phyloP scores from a whole-genome alignment of 2,797 vertebrate species.

The Cygnus olor region DNA sequence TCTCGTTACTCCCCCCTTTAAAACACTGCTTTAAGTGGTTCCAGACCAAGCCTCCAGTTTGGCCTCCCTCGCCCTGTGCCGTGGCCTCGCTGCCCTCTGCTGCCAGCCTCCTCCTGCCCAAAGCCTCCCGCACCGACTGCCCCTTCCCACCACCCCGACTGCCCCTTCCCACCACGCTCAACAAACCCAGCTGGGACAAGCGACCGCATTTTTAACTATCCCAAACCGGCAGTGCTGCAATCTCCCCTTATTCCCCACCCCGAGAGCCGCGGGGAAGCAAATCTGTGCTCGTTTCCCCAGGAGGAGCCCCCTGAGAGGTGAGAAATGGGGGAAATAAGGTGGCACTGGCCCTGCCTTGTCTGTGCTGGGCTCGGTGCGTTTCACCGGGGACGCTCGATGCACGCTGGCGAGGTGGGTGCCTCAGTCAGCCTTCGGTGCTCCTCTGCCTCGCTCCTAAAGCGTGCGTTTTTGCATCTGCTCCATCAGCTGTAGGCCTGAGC shows the following conservation, averaged over 20 bases:
- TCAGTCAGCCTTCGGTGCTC: background rate
- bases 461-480: too few species aligned
- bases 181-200: background rate
- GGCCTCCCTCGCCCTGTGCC: background rate
- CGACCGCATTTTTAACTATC: background rate
- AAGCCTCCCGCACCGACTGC: background rate
- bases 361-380: background rate
- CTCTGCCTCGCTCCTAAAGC: rapidly evolving
- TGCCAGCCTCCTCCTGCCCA: background rate
- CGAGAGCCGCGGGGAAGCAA: rapidly evolving
- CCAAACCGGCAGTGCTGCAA: background rate
- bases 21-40: background rate
- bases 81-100: background rate
- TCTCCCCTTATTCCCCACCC: background rate
- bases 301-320: rapidly evolving
- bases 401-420: background rate
- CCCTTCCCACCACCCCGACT: background rate
- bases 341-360: background rate
- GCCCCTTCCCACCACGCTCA: background rate
- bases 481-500: background rate
- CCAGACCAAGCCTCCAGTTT: background rate
- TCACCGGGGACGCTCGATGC: background rate
- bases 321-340: background rate
- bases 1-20: background rate
- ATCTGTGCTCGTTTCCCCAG: background rate